Evolutionary conservation across 2,888 invertebrate species (phyloP).

Genomic region (Colostygia pectinataria): DNA sequence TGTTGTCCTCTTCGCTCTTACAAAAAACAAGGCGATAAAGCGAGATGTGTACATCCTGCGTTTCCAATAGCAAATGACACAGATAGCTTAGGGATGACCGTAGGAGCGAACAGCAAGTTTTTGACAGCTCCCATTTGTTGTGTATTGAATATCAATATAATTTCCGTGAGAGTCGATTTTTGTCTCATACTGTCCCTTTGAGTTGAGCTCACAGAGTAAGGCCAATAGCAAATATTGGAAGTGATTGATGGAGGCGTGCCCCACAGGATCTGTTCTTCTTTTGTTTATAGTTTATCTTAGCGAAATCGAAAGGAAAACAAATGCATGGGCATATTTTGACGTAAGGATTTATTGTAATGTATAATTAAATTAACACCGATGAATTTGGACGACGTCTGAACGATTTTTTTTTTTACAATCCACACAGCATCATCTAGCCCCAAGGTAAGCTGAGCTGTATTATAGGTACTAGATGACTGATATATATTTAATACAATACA

Average conservation of each 20-base stretch:
- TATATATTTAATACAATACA: too few relatives aligned
- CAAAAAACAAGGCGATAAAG: constrained; percentile 44
- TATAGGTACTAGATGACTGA: too few relatives aligned
- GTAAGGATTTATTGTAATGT: too few relatives aligned
- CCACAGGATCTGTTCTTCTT: constrained; percentile 53
- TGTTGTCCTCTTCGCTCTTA: constrained; percentile 64
- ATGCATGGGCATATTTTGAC: neutral
- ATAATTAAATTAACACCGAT: too few relatives aligned
- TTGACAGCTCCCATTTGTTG: constrained; percentile 82
- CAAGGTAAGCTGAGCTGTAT: too few relatives aligned
- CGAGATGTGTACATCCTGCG: constrained; percentile 60
- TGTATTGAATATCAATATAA: constrained; percentile 84
- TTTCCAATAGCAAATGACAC: constrained; percentile 82
- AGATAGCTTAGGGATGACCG: constrained; percentile 84
- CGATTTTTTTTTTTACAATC: too few relatives aligned
- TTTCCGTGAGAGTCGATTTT: constrained; percentile 82
- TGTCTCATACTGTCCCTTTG: constrained; percentile 74
- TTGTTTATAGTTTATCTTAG: constrained; percentile 38
- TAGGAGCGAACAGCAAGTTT: constrained; percentile 83
- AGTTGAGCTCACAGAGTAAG: constrained; percentile 79
- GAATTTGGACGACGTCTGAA: too few relatives aligned
- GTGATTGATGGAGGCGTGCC: constrained; percentile 70
- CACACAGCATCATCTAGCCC: too few relatives aligned
- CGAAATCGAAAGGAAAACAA: constrained; percentile 20
- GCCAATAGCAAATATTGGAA: constrained; percentile 77